These are phyloP conservation scores for Drosophila macrospina DNA, from an alignment of 2,888 invertebrate species.

Conservation along the genomic window DNA sequence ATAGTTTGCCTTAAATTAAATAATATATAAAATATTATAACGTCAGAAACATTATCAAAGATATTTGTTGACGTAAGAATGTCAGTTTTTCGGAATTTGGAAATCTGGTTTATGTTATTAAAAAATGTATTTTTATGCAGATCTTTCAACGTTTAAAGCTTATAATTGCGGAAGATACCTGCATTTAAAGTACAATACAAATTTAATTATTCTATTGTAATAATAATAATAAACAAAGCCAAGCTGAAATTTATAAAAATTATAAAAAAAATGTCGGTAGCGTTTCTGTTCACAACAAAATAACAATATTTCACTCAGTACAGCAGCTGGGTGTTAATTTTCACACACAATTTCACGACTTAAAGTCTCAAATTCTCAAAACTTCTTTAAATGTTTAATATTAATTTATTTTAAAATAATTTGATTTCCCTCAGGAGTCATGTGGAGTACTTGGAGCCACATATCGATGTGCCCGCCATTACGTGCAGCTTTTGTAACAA, in stretches of 20 bases:
- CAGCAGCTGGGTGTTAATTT: constrained; percentile 49
- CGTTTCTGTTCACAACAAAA: no score
- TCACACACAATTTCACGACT: constrained; percentile 50
- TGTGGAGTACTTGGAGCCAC: constrained; percentile 11
- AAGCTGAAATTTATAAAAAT: neutral
- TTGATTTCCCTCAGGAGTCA: constrained; percentile 28
- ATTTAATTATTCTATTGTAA: no score
- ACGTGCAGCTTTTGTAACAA: constrained; percentile 46
- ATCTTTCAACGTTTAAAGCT: no score
- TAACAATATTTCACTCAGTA: constrained; percentile 26
- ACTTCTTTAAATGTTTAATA: neutral
- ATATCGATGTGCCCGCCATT: neutral
- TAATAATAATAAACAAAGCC: constrained; percentile 31
- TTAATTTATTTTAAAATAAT: neutral
- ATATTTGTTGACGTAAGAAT: no score
- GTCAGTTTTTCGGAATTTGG: no score
- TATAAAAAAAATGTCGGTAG: constrained; percentile 27
- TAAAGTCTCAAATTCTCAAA: constrained; percentile 1
- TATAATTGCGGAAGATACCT: no score
- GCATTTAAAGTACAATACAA: no score
- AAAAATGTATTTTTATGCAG: no score
- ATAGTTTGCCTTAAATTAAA: no score
- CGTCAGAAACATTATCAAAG: no score
- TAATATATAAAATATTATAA: no score
- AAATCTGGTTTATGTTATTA: no score